Evolutionary conservation across 2,888 invertebrate species (phyloP).

Genomic region (Globia sparganii): DNA sequence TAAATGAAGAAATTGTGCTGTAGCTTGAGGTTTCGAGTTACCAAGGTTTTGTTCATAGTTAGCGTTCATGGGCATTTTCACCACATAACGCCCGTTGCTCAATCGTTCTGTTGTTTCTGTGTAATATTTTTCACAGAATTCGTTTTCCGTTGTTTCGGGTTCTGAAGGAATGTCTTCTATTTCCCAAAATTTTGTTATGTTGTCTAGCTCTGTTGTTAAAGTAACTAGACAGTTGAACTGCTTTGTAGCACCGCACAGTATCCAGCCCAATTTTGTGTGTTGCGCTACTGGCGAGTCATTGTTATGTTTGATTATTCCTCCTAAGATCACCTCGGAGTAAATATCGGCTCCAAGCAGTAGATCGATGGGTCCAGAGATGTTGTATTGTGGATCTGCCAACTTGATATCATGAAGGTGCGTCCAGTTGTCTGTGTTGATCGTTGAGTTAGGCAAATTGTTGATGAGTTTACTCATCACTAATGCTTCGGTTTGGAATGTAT

Average conservation of each 20-base stretch:
- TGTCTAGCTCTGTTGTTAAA: background rate
- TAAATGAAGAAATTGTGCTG: background rate
- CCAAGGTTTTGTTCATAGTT: background rate
- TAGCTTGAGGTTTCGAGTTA: background rate
- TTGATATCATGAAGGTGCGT: background rate
- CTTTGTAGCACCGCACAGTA: slow-evolving; percentile 5
- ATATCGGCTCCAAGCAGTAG: slow-evolving; percentile 11
- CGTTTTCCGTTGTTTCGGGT: background rate
- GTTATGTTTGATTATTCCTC: background rate
- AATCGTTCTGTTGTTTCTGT: background rate
- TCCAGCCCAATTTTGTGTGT: slow-evolving; percentile 2
- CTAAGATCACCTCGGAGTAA: background rate
- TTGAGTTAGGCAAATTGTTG: background rate
- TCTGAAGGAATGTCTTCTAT: background rate
- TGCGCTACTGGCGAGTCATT: background rate
- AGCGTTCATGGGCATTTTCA: background rate
- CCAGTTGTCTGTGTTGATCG: background rate
- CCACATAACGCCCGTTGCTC: background rate
- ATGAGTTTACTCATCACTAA: background rate
- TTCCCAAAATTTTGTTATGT: background rate
- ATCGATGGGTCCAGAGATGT: slow-evolving; percentile 7
- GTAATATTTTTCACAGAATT: background rate
- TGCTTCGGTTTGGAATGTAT: slow-evolving; percentile 3
- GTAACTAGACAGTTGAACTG: slow-evolving; percentile 2
- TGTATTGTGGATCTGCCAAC: slow-evolving; percentile 1